These are phyloP conservation scores for Leucoraja ocellata DNA, from an alignment of 2,797 vertebrate genomes.

Conservation along the genomic window DNA sequence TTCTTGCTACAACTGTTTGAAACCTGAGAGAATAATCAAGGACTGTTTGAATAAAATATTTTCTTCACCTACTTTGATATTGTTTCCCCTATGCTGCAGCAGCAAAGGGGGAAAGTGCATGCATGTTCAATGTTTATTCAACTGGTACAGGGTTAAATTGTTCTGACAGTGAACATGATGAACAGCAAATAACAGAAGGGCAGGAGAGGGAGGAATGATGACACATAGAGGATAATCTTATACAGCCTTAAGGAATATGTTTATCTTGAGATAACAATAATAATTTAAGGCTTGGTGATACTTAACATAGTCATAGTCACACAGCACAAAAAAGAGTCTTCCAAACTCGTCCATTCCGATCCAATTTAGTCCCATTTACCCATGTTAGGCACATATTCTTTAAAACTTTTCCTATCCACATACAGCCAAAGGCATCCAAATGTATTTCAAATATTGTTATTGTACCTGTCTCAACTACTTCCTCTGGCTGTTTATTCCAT, in stretches of 20 bases:
- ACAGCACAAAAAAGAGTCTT: no score
- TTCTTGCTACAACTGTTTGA: no score
- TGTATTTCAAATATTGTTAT: no score
- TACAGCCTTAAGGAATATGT: not conserved
- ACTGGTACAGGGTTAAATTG: not conserved
- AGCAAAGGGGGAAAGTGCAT: not conserved
- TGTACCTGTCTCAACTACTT: no score
- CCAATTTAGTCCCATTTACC: no score
- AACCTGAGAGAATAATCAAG: not conserved
- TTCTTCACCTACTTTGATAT: not conserved
- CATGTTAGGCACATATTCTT: no score
- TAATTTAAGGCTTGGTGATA: not conserved
- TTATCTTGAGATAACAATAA: not conserved
- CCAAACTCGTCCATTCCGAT: no score
- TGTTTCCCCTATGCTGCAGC: not conserved
- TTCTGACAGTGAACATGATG: not conserved
- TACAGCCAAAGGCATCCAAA: no score
- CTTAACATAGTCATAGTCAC: no score
- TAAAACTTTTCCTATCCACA: no score
- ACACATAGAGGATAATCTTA: not conserved
- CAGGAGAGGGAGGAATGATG: not conserved
- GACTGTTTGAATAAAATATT: not conserved
- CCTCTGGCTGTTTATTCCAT: no score
- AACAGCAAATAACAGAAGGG: not conserved
- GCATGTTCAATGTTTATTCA: not conserved